Evolutionary conservation across 2,797 vertebrate species (phyloP).

Genomic region (Artibeus lituratus): DNA sequence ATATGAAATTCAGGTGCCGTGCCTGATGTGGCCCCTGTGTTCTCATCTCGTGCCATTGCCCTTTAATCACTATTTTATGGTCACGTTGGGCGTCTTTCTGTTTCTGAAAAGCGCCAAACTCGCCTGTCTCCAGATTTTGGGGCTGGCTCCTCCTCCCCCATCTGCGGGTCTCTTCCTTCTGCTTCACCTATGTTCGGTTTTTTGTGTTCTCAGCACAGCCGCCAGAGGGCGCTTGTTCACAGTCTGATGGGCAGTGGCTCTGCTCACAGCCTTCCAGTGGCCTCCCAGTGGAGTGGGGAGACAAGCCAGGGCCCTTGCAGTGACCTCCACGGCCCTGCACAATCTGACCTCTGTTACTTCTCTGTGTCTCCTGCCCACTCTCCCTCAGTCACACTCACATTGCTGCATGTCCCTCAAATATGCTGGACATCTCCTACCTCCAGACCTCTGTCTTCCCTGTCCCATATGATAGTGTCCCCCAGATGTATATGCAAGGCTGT

Average conservation of each 20-base stretch:
- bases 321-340: background rate
- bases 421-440: background rate
- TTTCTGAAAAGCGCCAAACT: background rate
- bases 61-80: background rate
- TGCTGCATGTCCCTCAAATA: background rate
- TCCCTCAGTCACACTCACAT: background rate
- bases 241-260: background rate
- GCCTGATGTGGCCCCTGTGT: background rate
- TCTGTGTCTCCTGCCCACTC: background rate
- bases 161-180: fast-evolving
- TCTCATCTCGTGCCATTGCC: too few species aligned
- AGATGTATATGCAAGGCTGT: fast-evolving
- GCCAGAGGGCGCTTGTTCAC: conserved; percentile 3
- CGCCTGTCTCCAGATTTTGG: too few species aligned
- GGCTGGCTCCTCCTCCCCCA: fast-evolving
- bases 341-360: background rate
- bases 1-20: background rate
- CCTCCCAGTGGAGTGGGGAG: background rate
- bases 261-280: background rate
- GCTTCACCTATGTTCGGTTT: background rate
- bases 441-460: background rate
- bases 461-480: background rate
- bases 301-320: background rate
- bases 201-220: background rate
- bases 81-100: background rate